A percentile compares a stretch with the other conserved stretches of the same genome.
Evolutionary conservation across 2,113 vertebrate genomes (phyloP).

Genomic region (Mirounga angustirostris): DNA sequence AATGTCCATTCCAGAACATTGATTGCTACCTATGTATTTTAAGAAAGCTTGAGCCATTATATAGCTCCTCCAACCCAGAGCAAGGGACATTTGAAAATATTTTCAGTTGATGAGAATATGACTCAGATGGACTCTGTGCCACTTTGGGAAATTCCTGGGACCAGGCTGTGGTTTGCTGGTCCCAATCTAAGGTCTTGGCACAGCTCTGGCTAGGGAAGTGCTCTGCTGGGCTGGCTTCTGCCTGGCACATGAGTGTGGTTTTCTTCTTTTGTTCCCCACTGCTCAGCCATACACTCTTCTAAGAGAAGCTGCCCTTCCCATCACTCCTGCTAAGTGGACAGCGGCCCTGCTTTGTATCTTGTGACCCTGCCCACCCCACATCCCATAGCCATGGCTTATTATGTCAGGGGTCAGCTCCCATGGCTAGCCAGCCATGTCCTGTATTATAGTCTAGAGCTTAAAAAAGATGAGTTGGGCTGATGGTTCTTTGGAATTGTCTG

Average conservation of each 20-base stretch:
- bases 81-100: background rate
- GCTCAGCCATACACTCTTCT: background rate
- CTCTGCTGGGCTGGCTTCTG: slow-evolving; percentile 30
- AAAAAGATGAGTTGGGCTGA: background rate
- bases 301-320: background rate
- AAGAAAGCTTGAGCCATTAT: background rate
- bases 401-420: too few species aligned
- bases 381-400: background rate
- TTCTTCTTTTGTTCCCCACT: background rate
- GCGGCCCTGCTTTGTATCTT: background rate
- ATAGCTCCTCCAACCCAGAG: background rate
- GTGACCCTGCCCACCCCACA: background rate
- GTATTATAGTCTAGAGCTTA: background rate
- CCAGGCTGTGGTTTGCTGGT: background rate
- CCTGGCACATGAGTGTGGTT: background rate
- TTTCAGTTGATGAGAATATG: background rate
- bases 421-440: background rate
- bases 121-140: background rate
- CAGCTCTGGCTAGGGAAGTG: background rate
- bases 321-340: background rate
- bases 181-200: background rate
- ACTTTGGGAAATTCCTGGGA: background rate
- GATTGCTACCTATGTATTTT: background rate
- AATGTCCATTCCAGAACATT: background rate
- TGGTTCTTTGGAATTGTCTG: background rate